These are phyloP conservation scores for Mamestra configurata DNA, from an alignment of 1,140 invertebrate species.

Conservation along the genomic window DNA sequence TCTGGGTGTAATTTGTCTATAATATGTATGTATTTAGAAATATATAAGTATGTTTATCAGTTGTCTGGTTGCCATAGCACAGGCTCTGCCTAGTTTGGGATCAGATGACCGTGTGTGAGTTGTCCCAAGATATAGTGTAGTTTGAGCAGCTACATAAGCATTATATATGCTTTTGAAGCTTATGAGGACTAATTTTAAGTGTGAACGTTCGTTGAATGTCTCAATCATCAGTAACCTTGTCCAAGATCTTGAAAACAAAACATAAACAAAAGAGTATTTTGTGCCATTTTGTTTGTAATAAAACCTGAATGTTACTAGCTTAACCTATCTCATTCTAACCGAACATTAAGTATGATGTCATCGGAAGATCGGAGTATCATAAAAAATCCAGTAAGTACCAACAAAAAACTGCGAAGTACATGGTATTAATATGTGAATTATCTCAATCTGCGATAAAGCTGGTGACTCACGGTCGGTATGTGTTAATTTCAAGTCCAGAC, in stretches of 20 bases:
- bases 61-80: no score
- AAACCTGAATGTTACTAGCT: neutral
- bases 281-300: neutral
- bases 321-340: neutral
- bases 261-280: neutral
- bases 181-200: no score
- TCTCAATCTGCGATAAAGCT: constrained; percentile 6
- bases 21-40: no score
- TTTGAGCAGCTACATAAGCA: no score
- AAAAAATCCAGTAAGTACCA: neutral
- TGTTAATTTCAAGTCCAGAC: constrained; percentile 23
- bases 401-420: neutral
- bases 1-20: no score
- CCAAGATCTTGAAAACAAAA: neutral
- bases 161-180: no score
- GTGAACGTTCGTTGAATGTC: neutral
- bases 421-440: neutral
- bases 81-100: no score
- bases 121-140: no score
- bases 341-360: neutral
- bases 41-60: no score
- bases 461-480: neutral
- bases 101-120: no score
- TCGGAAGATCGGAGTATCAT: neutral
- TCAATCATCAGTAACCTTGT: neutral